Base-by-base conservation (phyloP, 2,888 invertebrate species). In the Callimorpha dominula region DNA sequence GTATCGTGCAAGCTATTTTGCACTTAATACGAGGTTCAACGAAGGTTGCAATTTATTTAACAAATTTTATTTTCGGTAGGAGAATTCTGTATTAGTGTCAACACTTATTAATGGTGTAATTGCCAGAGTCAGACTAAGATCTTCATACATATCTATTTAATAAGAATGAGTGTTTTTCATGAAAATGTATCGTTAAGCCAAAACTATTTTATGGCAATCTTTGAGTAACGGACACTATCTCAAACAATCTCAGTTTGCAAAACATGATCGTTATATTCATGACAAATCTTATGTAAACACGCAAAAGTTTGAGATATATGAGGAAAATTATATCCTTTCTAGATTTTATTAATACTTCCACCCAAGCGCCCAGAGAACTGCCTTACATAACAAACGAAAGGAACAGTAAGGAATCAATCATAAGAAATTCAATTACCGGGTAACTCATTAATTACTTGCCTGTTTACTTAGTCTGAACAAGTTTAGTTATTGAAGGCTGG, bases 401-500 rank as follows among this genome's bases (percentile, higher is more conserved):
- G 65, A 70, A 50, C 67, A 68, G 72, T 77, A 78, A 73, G 68
- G 74, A 75, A 77, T 72, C 74, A 65, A 82, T 78, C 79, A 74
- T 43, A 70, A 78, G 75, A 71, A 77, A 77, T 66, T 43, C 63
- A 66, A 70, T 74, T 65, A 73, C 57, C 73, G 72, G 65, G 70
- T 77, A 71, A 63, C 54, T 67, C 57, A 68, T 73, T 67, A 65
- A 67, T 70, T 69, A 57, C 17, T 40, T 65, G 63, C 52, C 65
- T 71, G 40, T 75, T 72, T 69, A 46, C 66, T 68, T 68, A 60
- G 43, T 42, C 50, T 64, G 70, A 20, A 52, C 64, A 75, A 17
- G 20, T 14, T 68, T 43, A 31, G 50, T 57, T 57, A 68, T 54
- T 68, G 43, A 43, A 20, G 42, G 67, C 17, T 12, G n/a, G 20